Base-by-base conservation (phyloP, 2,888 invertebrate species). In the Mellilla xanthometata region DNA sequence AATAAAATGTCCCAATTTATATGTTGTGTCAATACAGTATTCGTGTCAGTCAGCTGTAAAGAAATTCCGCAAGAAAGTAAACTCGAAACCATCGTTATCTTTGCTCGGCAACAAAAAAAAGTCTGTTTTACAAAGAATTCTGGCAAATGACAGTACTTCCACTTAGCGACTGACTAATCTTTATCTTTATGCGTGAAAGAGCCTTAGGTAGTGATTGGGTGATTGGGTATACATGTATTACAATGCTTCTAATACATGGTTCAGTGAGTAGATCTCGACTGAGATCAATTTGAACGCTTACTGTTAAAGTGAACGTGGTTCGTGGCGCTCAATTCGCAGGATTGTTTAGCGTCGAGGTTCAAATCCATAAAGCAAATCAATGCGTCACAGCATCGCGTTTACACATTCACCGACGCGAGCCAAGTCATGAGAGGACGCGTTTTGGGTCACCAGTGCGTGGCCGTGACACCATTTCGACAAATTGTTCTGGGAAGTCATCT, bases 341-440 rank as follows among this genome's bases (percentile, higher is more conserved):
- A 62, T 63, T 60, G 61, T 63, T 76, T 73, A 68, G 65, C 60
- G 57, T 58, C 57, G 62, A 65, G 60, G 62, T 57, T 65, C 62
- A 62, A 71, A 46, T 65, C 63, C 60, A 58, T 67, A 65, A 71
- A 65, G 68, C 58, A 71, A 77, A 76, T 70, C 62, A 57, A 74
- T 75, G 69, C 69, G 72, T 70, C 72, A 70, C 62, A 57, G 61
- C 50, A 60, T 49, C 54, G 56, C 58, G 56, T 62, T 58, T 58
- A 61, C 61, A 60, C 58, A 55, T 52, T 57, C 54, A 55, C 54
- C 34, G 42, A 39, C 19, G 40, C 30, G 42, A 23, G 48, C 31
- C 19, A 54, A 60, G 45, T 42, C 30, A 50, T 42, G 52, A 57
- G 61, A 50, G 43, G 40, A 34, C 52, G 65, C 63, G 68, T 51